Percentiles rank a stretch among this genome's conserved stretches.
phyloP scores from a whole-genome alignment of 2,113 vertebrate genomes.

The Anthoscopus minutus region DNA sequence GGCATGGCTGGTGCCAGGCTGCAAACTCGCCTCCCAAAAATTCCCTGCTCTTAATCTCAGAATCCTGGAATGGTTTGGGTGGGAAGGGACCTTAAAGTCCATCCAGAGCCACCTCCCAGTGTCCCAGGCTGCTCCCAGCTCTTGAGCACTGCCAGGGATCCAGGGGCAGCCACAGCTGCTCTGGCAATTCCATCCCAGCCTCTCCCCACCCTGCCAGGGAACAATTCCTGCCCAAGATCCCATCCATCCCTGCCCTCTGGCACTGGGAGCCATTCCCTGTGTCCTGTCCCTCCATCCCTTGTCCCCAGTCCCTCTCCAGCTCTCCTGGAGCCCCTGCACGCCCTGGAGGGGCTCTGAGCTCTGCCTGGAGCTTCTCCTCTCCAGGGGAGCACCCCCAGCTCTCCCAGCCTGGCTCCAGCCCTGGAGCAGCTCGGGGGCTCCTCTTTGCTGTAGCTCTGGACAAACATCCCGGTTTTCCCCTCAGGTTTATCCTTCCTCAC shows the following conservation, averaged over 20 bases:
- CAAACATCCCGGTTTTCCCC: neutral
- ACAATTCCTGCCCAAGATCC: neutral
- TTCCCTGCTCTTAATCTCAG: neutral
- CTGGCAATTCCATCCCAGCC: no score
- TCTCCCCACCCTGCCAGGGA: neutral
- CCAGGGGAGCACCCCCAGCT: neutral
- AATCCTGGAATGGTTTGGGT: neutral
- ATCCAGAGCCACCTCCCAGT: accelerated
- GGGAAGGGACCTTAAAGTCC: accelerated
- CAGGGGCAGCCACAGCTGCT: neutral
- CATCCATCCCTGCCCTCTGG: neutral
- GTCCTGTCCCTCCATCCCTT: neutral
- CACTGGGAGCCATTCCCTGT: neutral
- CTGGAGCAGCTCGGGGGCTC: neutral
- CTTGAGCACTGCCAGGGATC: no score
- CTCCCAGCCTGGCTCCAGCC: neutral
- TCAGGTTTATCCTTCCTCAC: neutral
- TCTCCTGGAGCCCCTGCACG: neutral
- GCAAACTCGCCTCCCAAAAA: neutral
- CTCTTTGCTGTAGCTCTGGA: neutral
- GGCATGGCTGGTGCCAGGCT: neutral
- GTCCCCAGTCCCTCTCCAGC: neutral
- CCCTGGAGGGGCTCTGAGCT: neutral
- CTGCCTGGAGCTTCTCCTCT: neutral
- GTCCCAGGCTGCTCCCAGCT: neutral